Evolutionary conservation across 2,113 vertebrate genomes (phyloP), one percentile per base, ranked within the genome.

Genomic region (Cryptotis parvus): DNA sequence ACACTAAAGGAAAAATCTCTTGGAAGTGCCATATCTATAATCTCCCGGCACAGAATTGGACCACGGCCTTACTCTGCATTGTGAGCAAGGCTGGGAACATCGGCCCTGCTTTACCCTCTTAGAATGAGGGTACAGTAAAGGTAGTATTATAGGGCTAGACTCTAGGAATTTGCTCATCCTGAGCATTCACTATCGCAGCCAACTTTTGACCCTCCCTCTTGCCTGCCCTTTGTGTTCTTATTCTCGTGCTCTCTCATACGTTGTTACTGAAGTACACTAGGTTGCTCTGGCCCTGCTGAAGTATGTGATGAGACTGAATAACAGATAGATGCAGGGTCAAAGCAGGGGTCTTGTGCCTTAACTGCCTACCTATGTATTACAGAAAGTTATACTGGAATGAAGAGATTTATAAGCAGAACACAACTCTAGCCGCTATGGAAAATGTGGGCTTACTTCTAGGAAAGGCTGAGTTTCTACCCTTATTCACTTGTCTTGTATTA

Each of bases 171-270:
- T 20, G 24, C 7, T 6, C 18, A 27, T 39, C 20, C 66, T 58
- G 24, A 74, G 20, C 52, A 69, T 27, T 66, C 22, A 33, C 1
- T 24, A 6, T 4, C 0, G 1, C 18, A 52, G 2, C n/a, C 35
- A 74, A 45, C 27, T 45, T 29, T 20, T 6, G 6, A 1, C 61
- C 2, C 27, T 12, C 1, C 0, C 7, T 10, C 0, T 49, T 65
- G 20, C 5, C 29, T 35, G 9, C 11, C 24, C 4, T 4, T 78
- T 24, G 39, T 45, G 2, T 33, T 1, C 0, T 0, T 31, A 37
- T 45, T 7, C 10, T 9, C 2, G 58, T 74, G 3, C 4, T 39
- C 3, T 35, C 10, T 35, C 55, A 6, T 45, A 1, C 33, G 85
- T 15, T 45, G 1, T 79, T 80, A 10, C 18, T 61, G 22, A 61